phyloP scores from a whole-genome alignment of 2,113 vertebrate genomes.

The Lanius collurio region DNA sequence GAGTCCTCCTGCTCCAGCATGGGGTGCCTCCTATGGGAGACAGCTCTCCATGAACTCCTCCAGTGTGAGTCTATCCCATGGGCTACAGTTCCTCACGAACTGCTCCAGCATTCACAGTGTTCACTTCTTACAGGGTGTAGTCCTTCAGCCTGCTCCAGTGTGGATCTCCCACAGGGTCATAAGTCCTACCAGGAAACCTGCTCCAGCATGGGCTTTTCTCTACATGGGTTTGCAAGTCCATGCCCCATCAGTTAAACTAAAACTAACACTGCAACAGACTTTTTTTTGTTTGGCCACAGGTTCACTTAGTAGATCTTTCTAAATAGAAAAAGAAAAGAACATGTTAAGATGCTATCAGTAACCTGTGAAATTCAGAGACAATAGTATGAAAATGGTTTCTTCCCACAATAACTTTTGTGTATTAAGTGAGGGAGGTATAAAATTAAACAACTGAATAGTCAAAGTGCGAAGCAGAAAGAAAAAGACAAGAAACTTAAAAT shows the following conservation, averaged over 20 bases:
- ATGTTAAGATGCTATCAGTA: background rate
- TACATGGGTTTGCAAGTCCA: background rate
- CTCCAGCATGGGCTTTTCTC: background rate
- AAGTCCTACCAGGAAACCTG: background rate
- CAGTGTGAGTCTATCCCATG: background rate
- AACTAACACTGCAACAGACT: background rate
- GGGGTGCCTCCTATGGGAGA: background rate
- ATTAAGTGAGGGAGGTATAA: background rate
- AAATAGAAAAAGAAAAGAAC: background rate
- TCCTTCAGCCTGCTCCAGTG: background rate
- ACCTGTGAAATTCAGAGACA: background rate
- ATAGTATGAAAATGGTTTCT: background rate
- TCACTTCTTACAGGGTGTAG: background rate
- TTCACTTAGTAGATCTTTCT: background rate
- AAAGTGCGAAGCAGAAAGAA: background rate
- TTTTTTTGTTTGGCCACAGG: background rate
- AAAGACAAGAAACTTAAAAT: too few relatives aligned
- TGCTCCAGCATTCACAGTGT: background rate
- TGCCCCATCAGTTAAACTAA: background rate
- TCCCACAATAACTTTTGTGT: background rate
- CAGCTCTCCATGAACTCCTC: background rate
- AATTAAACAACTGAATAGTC: background rate
- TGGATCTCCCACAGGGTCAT: background rate
- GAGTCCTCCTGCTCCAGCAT: accelerated
- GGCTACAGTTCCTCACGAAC: background rate